Conservation (phyloP, 2,113 vertebrate species). For the Hemibagrus wyckioides region DNA sequence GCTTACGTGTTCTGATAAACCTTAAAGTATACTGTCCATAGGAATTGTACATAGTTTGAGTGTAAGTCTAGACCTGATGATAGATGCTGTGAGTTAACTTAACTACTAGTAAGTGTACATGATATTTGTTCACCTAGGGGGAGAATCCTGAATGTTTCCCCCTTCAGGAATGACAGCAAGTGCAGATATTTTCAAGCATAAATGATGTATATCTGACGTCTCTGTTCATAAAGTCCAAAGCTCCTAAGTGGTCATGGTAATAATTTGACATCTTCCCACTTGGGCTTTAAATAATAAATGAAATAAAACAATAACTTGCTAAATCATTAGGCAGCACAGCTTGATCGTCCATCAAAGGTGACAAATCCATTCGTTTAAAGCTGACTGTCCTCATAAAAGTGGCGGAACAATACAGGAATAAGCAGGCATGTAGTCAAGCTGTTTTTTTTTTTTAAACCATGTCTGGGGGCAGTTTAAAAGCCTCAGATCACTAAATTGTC, state of each 20-base stretch:
- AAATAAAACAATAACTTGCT: background rate
- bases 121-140: background rate
- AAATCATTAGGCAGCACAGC: background rate
- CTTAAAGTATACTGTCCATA: background rate
- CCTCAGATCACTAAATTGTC: slow-evolving; percentile 76
- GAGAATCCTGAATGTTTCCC: background rate
- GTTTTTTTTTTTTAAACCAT: slow-evolving; percentile 65
- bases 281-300: background rate
- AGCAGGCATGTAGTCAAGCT: slow-evolving; percentile 70
- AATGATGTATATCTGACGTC: background rate
- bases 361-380: slow-evolving; percentile 58
- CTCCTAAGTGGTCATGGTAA: background rate
- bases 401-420: slow-evolving; percentile 60
- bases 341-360: slow-evolving; percentile 16
- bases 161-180: background rate
- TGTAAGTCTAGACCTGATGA: background rate
- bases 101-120: background rate
- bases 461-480: slow-evolving; percentile 77
- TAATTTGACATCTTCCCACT: background rate
- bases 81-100: background rate
- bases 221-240: background rate
- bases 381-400: slow-evolving; percentile 60
- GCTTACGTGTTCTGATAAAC: background rate
- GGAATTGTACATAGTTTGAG: background rate
- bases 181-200: background rate